Evolutionary conservation across 1,140 invertebrate genomes (phyloP), one percentile per base, ranked within the genome.

Genomic region (Apis dorsata): DNA sequence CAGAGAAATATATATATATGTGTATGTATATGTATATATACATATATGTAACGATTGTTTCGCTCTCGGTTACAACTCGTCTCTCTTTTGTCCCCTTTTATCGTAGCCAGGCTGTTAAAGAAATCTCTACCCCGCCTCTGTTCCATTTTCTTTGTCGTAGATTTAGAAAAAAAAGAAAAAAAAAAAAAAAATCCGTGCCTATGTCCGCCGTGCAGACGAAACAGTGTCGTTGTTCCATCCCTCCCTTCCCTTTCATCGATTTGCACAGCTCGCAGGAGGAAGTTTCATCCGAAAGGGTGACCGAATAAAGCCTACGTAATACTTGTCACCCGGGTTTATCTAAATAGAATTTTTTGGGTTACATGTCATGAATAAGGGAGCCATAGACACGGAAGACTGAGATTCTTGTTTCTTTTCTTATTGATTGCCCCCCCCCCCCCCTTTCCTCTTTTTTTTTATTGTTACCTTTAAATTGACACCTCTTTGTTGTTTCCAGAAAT

Each of bases 291-390:
- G 51, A 69, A 79, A 59, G 53, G 28, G 53, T 49, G 53, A 59
- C 2, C 65, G 65, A 49, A 24, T 59, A 70, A 70, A 79, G 76
- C 21, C 51, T 11, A 34, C 8, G 49, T 17, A 24, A 51, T 75
- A 62, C 59, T 75, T 63, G 60, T 63, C 73, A 15, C 28, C 12
- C 8, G 34, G n/a, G 13, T 75, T 75, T 75, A 49, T 75, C 73
- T 51, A 63, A 75, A 75, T 59, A 60, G 59, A 63, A 75, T 75
- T 75, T 49, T 75, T 9, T 24, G 24, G 34, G 34, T 4, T 2
- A 49, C 34, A 75, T n/a, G 70, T 28, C n/a, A n/a, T 17, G n/a
- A 55, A 71, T 71, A 55, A 71, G 55, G 10, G 0, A 34, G n/a
- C 13, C 17, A 12, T 24, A 34, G 15, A 17, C 53, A 24, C 12